Conservation (phyloP, 1,140 invertebrate genomes). For the Drosophila jambulina region DNA sequence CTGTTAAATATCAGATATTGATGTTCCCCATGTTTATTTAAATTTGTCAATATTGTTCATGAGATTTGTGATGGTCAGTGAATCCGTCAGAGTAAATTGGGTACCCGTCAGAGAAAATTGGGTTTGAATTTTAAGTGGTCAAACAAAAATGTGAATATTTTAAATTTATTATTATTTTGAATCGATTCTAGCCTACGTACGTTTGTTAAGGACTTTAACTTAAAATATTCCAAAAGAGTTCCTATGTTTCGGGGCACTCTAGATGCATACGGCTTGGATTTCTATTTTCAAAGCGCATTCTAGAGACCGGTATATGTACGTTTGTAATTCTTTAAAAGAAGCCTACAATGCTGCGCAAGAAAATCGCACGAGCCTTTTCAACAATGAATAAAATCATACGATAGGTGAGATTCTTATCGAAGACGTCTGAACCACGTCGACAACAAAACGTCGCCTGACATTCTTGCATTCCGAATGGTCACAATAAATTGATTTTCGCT, state of each 20-base stretch:
- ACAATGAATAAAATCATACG: conserved; percentile 18
- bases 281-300: conserved; percentile 19
- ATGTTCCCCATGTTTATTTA: background rate
- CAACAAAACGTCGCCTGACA: conserved; percentile 4
- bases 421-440: conserved; percentile 19
- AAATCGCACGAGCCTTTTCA: conserved; percentile 3
- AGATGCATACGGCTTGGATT: background rate
- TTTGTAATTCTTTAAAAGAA: background rate
- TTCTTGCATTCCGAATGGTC: background rate
- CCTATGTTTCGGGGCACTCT: background rate
- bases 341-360: background rate
- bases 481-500: background rate
- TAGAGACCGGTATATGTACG: background rate
- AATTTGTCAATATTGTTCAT: conserved; percentile 8
- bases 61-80: background rate
- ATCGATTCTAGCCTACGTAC: background rate
- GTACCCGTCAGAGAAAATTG: background rate
- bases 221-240: background rate
- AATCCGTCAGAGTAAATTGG: background rate
- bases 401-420: conserved; percentile 38
- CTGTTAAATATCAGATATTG: too few relatives aligned
- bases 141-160: background rate
- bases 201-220: background rate
- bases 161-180: background rate
- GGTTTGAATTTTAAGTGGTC: background rate